These are phyloP conservation scores for Drosophila lutescens DNA, from an alignment of 2,888 invertebrate species.

Conservation along the genomic window DNA sequence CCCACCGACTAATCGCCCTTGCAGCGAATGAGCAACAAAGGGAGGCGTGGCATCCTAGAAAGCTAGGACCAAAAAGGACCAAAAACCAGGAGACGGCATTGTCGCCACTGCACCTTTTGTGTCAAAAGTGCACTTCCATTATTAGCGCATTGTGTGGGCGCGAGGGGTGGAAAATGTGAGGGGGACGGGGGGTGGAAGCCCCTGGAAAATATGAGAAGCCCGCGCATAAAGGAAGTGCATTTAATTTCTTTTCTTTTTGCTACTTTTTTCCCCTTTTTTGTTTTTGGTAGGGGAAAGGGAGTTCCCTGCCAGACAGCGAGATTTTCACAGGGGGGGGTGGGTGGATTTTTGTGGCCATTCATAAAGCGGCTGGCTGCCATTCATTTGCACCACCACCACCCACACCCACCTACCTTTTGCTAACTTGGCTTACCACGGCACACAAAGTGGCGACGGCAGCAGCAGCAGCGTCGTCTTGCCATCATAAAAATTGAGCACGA, in stretches of 20 bases:
- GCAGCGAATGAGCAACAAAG: constrained; percentile 74
- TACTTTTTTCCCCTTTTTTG: constrained; percentile 21
- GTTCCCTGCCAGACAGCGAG: constrained; percentile 7
- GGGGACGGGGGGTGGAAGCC: neutral
- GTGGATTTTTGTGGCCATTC: constrained; percentile 58
- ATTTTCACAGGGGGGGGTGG: constrained; percentile 10
- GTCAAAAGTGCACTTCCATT: constrained; percentile 79
- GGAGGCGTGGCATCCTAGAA: constrained; percentile 2
- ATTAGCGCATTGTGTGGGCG: constrained; percentile 71
- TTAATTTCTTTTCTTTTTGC: constrained; percentile 77
- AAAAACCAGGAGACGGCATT: constrained; percentile 34
- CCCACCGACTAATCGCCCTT: constrained; percentile 63
- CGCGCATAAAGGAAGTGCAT: constrained; percentile 78
- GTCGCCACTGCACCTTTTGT: constrained; percentile 76
- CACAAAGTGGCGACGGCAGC: constrained; percentile 58
- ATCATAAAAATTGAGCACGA: constrained; percentile 77
- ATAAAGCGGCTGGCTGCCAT: constrained; percentile 57
- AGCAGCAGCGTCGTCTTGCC: constrained; percentile 55
- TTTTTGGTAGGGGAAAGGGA: neutral
- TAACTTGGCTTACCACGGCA: constrained; percentile 51
- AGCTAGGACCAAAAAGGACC: neutral
- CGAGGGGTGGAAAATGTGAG: neutral
- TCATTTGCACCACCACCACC: constrained; percentile 31
- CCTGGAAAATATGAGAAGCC: constrained; percentile 67
- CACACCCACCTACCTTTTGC: constrained; percentile 5